Percentiles rank a stretch among this genome's conserved stretches.
Evolutionary conservation across 2,888 invertebrate species (phyloP).

Genomic region (Eristalis pertinax): DNA sequence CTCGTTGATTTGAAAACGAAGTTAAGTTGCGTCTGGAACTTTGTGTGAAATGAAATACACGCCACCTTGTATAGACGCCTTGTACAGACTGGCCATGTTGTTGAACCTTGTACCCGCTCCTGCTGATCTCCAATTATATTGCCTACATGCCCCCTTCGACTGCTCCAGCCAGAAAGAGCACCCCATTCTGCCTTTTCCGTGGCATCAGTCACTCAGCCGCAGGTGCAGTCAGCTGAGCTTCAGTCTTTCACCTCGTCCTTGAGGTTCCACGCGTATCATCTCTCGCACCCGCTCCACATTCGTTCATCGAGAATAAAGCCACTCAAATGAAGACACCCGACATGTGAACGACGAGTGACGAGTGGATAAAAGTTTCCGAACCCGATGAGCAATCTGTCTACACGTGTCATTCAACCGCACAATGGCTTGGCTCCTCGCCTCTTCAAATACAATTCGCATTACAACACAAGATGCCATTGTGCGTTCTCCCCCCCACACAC

Average conservation of each 20-base stretch:
- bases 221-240: too few relatives aligned
- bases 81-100: too few relatives aligned
- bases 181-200: too few relatives aligned
- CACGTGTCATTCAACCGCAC: not conserved
- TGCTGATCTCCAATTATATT: too few relatives aligned
- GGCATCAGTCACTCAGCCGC: not conserved
- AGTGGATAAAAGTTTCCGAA: not conserved
- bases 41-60: too few relatives aligned
- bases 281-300: not conserved
- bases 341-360: not conserved
- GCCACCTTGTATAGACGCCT: too few relatives aligned
- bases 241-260: not conserved
- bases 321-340: not conserved
- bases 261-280: not conserved
- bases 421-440: not conserved
- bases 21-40: too few relatives aligned
- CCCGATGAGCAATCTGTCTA: not conserved
- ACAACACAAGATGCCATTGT: slow-evolving; percentile 1
- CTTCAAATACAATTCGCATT: slow-evolving; percentile 10
- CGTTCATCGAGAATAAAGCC: not conserved
- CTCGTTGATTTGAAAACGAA: too few relatives aligned
- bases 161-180: too few relatives aligned
- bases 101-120: too few relatives aligned
- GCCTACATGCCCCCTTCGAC: too few relatives aligned
- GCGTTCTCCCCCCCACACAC: not conserved